Conservation (phyloP, 2,797 vertebrate species). For the Coendou prehensilis region DNA sequence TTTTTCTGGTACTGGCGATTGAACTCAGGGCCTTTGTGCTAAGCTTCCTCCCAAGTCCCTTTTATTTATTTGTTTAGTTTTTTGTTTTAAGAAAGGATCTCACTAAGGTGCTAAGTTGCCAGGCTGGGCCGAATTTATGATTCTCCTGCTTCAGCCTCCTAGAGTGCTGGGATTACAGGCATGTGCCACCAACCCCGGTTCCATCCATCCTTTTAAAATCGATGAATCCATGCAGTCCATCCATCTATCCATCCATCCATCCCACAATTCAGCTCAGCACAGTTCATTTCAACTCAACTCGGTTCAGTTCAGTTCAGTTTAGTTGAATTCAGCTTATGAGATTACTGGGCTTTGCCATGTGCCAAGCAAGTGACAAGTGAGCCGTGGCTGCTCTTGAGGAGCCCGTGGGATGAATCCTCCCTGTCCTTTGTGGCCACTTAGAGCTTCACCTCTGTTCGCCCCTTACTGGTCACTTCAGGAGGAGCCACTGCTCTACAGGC, state of each 20-base stretch:
- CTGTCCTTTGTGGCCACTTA: background rate
- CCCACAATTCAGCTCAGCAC: background rate
- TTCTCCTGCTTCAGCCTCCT: background rate
- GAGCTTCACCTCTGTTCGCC: background rate
- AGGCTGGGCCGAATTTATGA: background rate
- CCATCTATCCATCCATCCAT: too few relatives aligned
- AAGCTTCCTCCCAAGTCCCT: background rate
- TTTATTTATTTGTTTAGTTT: background rate
- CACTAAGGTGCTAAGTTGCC: background rate
- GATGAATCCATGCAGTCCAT: background rate
- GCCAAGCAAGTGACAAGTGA: background rate
- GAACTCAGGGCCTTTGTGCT: background rate
- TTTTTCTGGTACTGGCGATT: background rate
- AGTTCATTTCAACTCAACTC: background rate
- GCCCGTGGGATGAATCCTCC: background rate
- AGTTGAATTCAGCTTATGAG: background rate
- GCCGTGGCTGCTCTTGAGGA: background rate
- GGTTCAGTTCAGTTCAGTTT: background rate
- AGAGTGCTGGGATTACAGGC: background rate
- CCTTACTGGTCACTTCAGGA: background rate
- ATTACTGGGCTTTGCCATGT: background rate
- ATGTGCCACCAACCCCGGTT: background rate
- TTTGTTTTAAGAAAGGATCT: background rate
- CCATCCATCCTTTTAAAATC: background rate
- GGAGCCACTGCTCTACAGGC: background rate